Conservation (phyloP, 2,888 invertebrate genomes). For the Alloscopus bannaensis region DNA sequence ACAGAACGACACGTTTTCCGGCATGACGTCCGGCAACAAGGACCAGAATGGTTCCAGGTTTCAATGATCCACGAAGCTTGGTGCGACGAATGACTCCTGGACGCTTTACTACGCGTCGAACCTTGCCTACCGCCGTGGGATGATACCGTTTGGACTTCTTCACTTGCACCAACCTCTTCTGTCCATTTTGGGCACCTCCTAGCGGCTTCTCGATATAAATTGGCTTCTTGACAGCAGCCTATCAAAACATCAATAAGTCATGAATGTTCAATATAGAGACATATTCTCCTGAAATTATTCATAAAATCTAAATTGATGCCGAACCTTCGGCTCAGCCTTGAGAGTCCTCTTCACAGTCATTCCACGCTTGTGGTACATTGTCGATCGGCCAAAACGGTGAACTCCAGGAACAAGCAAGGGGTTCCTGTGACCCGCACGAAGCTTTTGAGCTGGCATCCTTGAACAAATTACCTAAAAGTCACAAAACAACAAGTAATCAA, state of each 20-base stretch:
- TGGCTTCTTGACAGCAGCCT: constrained; percentile 76
- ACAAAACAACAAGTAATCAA: too few species aligned
- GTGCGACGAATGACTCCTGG: constrained; percentile 78
- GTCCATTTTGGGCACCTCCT: constrained; percentile 97
- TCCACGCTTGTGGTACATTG: constrained; percentile 86
- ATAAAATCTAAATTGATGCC: constrained; percentile 12
- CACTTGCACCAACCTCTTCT: constrained; percentile 87
- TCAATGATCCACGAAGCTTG: constrained; percentile 87
- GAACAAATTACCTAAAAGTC: too few species aligned
- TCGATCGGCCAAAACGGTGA: constrained; percentile 86
- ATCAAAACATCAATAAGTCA: not conserved
- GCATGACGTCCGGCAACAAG: constrained; percentile 96
- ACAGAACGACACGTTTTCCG: constrained; percentile 96
- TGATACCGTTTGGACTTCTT: constrained; percentile 87
- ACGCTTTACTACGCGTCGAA: constrained; percentile 77
- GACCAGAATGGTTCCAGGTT: constrained; percentile 94
- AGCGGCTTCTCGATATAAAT: constrained; percentile 88
- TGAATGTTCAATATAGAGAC: not conserved
- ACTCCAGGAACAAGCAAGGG: constrained; percentile 92
- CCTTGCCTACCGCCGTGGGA: constrained; percentile 87
- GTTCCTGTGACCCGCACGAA: constrained; percentile 82
- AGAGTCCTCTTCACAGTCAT: constrained; percentile 82
- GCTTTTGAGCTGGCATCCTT: constrained; percentile 73
- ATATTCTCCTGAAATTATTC: not conserved
- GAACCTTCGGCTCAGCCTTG: constrained; percentile 77